Evolutionary conservation across 2,113 vertebrate species (phyloP), one percentile per base, ranked within the genome.

Genomic region (Protomyctophum bolini): DNA sequence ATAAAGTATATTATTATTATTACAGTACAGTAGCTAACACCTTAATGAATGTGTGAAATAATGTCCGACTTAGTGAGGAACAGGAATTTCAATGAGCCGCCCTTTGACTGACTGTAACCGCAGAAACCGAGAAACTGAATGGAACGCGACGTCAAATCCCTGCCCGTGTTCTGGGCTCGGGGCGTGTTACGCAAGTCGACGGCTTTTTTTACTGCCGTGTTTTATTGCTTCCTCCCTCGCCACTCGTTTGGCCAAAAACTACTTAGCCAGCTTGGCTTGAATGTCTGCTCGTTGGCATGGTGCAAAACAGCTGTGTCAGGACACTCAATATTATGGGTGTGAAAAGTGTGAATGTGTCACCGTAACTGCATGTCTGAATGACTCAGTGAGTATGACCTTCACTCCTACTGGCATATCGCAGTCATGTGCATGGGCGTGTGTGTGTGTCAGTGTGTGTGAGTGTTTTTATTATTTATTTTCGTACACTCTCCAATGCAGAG

Each of bases 171-270:
- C 58, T 62, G 62, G 62, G 77, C 70, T 85, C 63, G 5, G 68
- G 63, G 64, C 3, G 0, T 0, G 0, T 68, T 69, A 72, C 67
- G 57, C 70, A 50, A 21, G 59, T 74, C 33, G 68, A 55, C 73
- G n/a, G n/a, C n/a, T n/a, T n/a, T 21, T 21, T 88, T 84, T 65
- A 85, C 79, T 79, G 76, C 45, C 62, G 73, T 72, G 56, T 82
- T 87, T 87, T 86, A 85, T 83, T 71, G 81, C 82, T 85, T 87
- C 82, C 85, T 81, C 21, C 21, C 77, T 80, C 62, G 65, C 76
- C 78, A 71, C 82, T 77, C 78, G 81, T 85, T 82, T 85, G 33
- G 73, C 76, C 75, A 58, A 33, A 21, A 66, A 85, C 84, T 76
- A 60, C 82, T 79, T 67, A 69, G 48, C 14, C 69, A 72, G 60